Percentiles rank a stretch among this genome's conserved stretches.
phyloP scores from a whole-genome alignment of 2,797 vertebrate genomes.

The Spondyliosoma cantharus region DNA sequence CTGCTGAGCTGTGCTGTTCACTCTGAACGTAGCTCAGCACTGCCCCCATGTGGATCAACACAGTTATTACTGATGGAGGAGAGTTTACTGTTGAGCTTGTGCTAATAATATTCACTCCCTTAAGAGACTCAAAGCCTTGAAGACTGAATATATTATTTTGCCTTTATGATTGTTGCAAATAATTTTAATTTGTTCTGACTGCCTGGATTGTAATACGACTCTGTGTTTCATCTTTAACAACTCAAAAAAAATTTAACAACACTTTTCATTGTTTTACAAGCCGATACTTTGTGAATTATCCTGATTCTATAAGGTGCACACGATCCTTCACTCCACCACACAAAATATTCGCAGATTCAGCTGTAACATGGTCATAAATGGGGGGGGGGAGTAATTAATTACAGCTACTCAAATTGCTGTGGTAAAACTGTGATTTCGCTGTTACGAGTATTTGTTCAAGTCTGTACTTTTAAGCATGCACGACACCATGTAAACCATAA shows the following conservation, averaged over 20 bases:
- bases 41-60: conserved; percentile 71
- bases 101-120: not conserved
- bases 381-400: too few species aligned
- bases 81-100: not conserved
- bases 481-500: too few species aligned
- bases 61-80: conserved; percentile 28
- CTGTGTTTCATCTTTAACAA: not conserved
- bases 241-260: not conserved
- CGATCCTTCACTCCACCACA: not conserved
- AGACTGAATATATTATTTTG: not conserved
- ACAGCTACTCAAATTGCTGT: too few species aligned
- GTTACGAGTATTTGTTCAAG: too few species aligned
- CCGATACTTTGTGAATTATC: not conserved
- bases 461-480: too few species aligned
- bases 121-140: not conserved
- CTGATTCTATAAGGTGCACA: not conserved
- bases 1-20: not conserved
- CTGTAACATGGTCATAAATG: not conserved
- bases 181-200: not conserved
- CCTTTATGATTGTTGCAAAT: not conserved
- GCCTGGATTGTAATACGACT: not conserved
- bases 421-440: too few species aligned
- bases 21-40: conserved; percentile 58
- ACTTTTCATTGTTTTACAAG: not conserved
- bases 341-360: not conserved